Conservation (phyloP, 2,797 vertebrate species). For the Danio choprae region DNA sequence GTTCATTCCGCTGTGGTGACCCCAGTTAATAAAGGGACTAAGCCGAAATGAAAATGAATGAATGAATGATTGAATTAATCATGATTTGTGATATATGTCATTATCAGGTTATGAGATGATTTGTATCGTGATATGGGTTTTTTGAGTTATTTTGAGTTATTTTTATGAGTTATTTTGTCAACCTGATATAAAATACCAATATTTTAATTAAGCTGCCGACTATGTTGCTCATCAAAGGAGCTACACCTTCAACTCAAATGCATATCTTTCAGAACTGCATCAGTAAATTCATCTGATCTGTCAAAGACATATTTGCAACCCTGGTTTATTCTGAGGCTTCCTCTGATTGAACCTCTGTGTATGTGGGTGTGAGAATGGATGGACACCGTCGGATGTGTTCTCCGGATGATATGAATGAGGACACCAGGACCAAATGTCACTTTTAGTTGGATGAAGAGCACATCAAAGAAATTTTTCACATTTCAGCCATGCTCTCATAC, state of each 20-base stretch:
- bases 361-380: neutral
- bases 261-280: neutral
- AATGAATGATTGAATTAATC: too few species aligned
- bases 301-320: neutral
- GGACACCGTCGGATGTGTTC: neutral
- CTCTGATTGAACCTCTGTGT: neutral
- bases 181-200: neutral
- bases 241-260: neutral
- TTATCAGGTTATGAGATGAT: too few species aligned
- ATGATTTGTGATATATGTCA: too few species aligned
- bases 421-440: slow-evolving; percentile 6
- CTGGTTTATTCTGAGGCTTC: neutral
- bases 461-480: slow-evolving; percentile 45
- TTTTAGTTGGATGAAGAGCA: slow-evolving; percentile 18
- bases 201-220: neutral
- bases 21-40: too few species aligned
- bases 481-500: slow-evolving; percentile 23
- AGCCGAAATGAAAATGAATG: too few species aligned
- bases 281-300: neutral
- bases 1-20: too few species aligned
- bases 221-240: neutral
- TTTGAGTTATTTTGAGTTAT: too few species aligned
- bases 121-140: too few species aligned
- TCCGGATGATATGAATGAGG: slow-evolving; percentile 8
- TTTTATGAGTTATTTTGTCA: too few species aligned